These are phyloP conservation scores for Geococcyx californianus DNA, from an alignment of 2,113 vertebrate genomes.

Conservation along the genomic window DNA sequence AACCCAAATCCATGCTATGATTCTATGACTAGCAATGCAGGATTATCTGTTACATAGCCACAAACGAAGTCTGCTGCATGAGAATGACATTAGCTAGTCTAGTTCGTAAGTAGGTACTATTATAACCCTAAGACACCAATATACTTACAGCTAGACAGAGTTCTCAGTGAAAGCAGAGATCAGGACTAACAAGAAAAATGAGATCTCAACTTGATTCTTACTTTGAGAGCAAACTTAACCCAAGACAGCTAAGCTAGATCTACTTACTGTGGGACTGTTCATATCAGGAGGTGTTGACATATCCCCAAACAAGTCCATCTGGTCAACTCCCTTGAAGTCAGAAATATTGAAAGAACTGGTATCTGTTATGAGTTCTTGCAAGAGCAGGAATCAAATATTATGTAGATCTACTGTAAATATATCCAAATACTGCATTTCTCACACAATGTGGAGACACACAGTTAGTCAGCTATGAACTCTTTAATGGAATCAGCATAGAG, in stretches of 20 bases:
- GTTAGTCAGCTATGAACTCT: not conserved
- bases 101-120: not conserved
- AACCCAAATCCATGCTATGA: not conserved
- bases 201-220: too few relatives aligned
- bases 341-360: constrained; percentile 55
- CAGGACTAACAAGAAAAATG: not conserved
- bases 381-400: not conserved
- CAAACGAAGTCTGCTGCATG: not conserved
- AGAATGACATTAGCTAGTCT: not conserved
- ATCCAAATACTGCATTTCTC: not conserved
- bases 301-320: constrained; percentile 92
- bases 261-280: constrained; percentile 88
- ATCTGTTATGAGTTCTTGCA: not conserved
- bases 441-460: not conserved
- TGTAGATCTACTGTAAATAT: not conserved
- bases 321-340: constrained; percentile 84
- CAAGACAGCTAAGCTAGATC: not conserved
- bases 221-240: too few relatives aligned
- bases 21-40: not conserved
- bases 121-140: not conserved
- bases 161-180: not conserved
- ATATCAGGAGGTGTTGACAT: constrained; percentile 96
- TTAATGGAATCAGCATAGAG: not conserved
- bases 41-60: not conserved
- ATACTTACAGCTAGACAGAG: not conserved